Evolutionary conservation across 2,888 invertebrate genomes (phyloP), one percentile per base, ranked within the genome.

Genomic region (Corbicula japonica): DNA sequence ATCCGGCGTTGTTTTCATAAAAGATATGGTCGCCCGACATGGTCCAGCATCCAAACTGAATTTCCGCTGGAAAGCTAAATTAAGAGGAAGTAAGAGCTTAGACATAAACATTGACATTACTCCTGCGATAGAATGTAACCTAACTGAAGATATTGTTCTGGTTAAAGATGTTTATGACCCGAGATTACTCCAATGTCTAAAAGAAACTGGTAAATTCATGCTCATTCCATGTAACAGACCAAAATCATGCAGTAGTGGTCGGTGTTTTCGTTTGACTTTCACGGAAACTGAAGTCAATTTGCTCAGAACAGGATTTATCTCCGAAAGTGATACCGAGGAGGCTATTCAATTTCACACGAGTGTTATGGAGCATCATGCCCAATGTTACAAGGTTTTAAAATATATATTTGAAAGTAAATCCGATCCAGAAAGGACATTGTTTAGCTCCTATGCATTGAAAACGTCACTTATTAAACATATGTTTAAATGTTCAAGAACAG

Each of bases 261-360:
- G 18, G 5, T 48, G 48, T 23, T 48, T 48, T n/a, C 8, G 48
- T 6, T 48, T 48, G n/a, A 12, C 48, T 12, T 48, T 48, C n/a
- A 48, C 48, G 6, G 48, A 48, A 48, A 48, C 48, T n/a, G 48
- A 48, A n/a, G 48, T 48, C 5, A 18, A 48, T 18, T 12, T 48
- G n/a, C n/a, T 48, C 5, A 48, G 48, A 12, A n/a, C n/a, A n/a
- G n/a, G n/a, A n/a, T n/a, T n/a, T n/a, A n/a, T n/a, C n/a, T n/a
- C n/a, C n/a, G n/a, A n/a, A n/a, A n/a, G n/a, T n/a, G n/a, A n/a
- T n/a, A n/a, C n/a, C n/a, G n/a, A n/a, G n/a, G n/a, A n/a, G n/a
- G n/a, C n/a, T n/a, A n/a, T n/a, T n/a, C n/a, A n/a, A n/a, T n/a
- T n/a, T n/a, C n/a, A n/a, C n/a, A n/a, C n/a, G n/a, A n/a, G n/a